Percentiles rank a stretch among this genome's conserved stretches.
phyloP scores from a whole-genome alignment of 23 tunicate genomes.

The Styela clava region DNA sequence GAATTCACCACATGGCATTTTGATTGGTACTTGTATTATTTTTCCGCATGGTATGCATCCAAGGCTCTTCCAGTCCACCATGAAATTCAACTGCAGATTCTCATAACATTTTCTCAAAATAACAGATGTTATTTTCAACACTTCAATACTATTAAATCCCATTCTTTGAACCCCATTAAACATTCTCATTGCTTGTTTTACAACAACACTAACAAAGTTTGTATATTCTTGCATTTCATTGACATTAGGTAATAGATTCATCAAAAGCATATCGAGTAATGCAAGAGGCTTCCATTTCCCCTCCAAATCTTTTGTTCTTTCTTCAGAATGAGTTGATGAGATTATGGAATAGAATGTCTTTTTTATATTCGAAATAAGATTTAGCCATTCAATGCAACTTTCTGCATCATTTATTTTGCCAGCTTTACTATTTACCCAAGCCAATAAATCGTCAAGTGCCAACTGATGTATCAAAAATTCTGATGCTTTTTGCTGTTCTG shows the following conservation, averaged over 20 bases:
- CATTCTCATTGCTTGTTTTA: background rate
- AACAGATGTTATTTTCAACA: slow-evolving; percentile 39
- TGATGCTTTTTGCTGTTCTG: slow-evolving; percentile 1
- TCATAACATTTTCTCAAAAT: slow-evolving; percentile 40
- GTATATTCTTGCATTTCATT: background rate
- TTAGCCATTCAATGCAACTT: slow-evolving; percentile 38
- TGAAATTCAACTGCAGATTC: slow-evolving; percentile 26
- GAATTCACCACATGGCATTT: slow-evolving; percentile 50
- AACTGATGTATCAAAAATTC: background rate
- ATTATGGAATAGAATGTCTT: slow-evolving; percentile 6
- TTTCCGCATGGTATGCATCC: slow-evolving; percentile 29
- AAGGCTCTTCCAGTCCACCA: slow-evolving; percentile 33
- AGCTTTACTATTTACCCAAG: slow-evolving; percentile 11
- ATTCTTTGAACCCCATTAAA: background rate
- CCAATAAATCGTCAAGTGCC: slow-evolving; percentile 27
- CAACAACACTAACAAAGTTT: background rate
- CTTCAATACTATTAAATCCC: slow-evolving; percentile 26
- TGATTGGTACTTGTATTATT: slow-evolving; percentile 35
- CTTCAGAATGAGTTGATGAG: background rate
- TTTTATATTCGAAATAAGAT: slow-evolving; percentile 12
- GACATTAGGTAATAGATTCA: background rate
- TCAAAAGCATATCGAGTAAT: slow-evolving; percentile 11
- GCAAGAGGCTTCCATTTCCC: slow-evolving; percentile 2
- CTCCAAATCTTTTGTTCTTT: background rate
- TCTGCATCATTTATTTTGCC: slow-evolving; percentile 10